phyloP scores from a whole-genome alignment of 2,797 vertebrate genomes.

The Cynopterus sphinx region DNA sequence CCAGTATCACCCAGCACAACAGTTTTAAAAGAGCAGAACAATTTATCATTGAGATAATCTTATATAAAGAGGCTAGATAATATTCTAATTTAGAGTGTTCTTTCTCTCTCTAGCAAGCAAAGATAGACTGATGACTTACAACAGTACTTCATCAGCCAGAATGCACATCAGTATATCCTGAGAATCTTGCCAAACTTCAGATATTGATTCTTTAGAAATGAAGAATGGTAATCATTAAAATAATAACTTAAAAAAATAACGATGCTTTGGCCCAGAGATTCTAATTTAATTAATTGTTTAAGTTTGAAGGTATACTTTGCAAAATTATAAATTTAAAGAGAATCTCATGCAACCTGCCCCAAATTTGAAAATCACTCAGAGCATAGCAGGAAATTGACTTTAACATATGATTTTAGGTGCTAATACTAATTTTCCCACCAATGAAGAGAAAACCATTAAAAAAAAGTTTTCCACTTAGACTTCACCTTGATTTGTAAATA shows the following conservation, averaged over 20 bases:
- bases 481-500: constrained; percentile 11
- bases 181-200: constrained; percentile 17
- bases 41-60: constrained; percentile 30
- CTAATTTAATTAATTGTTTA: constrained; percentile 42
- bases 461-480: constrained; percentile 33
- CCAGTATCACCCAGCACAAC: neutral
- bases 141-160: neutral
- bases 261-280: constrained; percentile 4
- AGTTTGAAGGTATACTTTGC: neutral
- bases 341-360: neutral
- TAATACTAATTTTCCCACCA: neutral
- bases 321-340: constrained; percentile 46
- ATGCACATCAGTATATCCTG: neutral
- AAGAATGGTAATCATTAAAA: constrained; percentile 42
- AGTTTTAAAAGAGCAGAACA: constrained; percentile 19
- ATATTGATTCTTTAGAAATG: constrained; percentile 44
- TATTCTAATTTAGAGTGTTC: neutral
- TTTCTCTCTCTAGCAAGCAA: constrained; percentile 15
- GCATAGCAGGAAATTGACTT: neutral
- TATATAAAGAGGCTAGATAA: neutral
- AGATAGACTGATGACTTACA: neutral
- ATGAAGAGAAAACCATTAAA: neutral
- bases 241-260: constrained; percentile 8
- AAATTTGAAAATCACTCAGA: constrained; percentile 51
- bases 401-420: neutral